A percentile compares a stretch with the other conserved stretches of the same genome.
These are phyloP conservation scores for Egretta garzetta DNA, from an alignment of 2,113 vertebrate genomes.

Conservation along the genomic window DNA sequence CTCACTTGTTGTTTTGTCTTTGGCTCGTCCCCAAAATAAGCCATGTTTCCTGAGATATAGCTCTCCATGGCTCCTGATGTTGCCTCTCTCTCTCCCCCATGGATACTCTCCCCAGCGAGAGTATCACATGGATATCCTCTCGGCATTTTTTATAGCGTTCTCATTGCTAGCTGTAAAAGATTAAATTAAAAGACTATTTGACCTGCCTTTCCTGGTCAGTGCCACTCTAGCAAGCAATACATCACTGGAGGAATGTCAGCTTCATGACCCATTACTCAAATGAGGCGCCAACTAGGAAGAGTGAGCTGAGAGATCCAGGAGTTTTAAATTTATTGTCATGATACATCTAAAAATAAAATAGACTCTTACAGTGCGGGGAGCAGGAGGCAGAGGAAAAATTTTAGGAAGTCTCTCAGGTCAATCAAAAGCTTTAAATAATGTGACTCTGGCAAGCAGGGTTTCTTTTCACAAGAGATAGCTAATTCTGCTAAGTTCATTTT, in stretches of 20 bases:
- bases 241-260: conserved; percentile 50
- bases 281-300: conserved; percentile 31
- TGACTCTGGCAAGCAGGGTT: not conserved
- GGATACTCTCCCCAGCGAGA: not conserved
- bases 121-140: conserved; percentile 22
- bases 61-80: not conserved
- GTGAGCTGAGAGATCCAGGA: not conserved
- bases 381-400: conserved; percentile 21
- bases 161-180: conserved; percentile 46
- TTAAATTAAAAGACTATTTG: conserved; percentile 53
- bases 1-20: conserved; percentile 28
- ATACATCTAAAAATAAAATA: conserved; percentile 19
- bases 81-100: not conserved
- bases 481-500: not conserved
- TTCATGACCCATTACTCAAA: conserved; percentile 55
- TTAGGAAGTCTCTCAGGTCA: conserved; percentile 25
- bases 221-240: conserved; percentile 37
- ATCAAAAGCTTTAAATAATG: conserved; percentile 46
- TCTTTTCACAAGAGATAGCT: not conserved
- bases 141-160: not conserved
- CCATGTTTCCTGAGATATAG: conserved; percentile 31
- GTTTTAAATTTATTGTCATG: conserved; percentile 43
- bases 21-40: conserved; percentile 38
- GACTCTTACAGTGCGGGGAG: not conserved
- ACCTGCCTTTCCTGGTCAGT: conserved; percentile 37